Conservation (phyloP, 2,888 invertebrate species). For the Frankliniella fusca region DNA sequence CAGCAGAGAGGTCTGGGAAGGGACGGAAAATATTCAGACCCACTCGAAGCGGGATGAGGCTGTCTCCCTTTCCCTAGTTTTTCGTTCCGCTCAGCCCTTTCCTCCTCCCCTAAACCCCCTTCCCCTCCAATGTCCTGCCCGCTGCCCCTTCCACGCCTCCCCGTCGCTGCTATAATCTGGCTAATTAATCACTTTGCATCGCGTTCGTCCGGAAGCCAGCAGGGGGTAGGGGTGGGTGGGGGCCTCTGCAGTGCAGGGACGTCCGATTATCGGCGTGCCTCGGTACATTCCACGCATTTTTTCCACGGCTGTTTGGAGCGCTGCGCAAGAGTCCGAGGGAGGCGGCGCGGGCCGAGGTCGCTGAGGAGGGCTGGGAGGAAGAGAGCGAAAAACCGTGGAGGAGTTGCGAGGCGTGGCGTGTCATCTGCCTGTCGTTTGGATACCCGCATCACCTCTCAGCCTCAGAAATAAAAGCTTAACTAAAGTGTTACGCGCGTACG, state of each 20-base stretch:
- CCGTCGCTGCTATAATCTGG: background rate
- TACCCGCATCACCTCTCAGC: too few relatives aligned
- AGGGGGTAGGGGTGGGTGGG: background rate
- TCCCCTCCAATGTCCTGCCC: background rate
- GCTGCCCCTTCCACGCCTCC: background rate
- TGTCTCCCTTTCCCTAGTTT: background rate
- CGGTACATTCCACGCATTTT: background rate
- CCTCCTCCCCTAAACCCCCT: background rate
- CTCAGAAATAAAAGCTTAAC: too few relatives aligned
- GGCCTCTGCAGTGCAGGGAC: slow-evolving; percentile 3
- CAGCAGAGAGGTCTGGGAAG: too few relatives aligned
- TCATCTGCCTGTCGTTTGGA: too few relatives aligned
- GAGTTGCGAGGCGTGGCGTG: too few relatives aligned
- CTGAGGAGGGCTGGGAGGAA: background rate
- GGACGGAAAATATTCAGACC: background rate
- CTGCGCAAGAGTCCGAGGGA: background rate
- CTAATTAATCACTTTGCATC: slow-evolving; percentile 20
- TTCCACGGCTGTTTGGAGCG: background rate
- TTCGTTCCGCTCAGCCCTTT: background rate
- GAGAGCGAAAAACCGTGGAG: background rate
- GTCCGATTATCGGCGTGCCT: background rate
- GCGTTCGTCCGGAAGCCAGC: background rate
- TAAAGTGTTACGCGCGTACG: too few relatives aligned
- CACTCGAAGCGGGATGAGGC: background rate
- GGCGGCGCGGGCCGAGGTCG: background rate